These are phyloP conservation scores for Operophtera brumata DNA, from an alignment of 2,888 invertebrate genomes.

Conservation along the genomic window DNA sequence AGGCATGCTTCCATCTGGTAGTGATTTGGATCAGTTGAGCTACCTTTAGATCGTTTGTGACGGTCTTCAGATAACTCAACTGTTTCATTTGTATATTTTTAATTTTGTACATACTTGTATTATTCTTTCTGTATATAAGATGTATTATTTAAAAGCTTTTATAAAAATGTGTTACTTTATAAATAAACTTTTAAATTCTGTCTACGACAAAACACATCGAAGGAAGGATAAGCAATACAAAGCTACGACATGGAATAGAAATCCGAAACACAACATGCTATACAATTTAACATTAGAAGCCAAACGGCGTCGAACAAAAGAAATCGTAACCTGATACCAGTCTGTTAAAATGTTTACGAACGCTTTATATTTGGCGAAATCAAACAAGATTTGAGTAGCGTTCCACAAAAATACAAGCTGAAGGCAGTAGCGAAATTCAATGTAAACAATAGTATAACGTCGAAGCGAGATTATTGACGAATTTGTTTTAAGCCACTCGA, in stretches of 20 bases:
- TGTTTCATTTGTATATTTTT: too few species aligned
- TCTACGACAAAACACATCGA: background rate
- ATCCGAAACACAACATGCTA: constrained; percentile 22
- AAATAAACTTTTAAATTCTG: background rate
- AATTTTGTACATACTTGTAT: too few species aligned
- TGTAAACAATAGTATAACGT: constrained; percentile 72
- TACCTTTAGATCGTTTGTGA: too few species aligned
- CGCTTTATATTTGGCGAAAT: constrained; percentile 75
- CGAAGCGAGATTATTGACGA: constrained; percentile 73
- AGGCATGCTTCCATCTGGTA: too few species aligned
- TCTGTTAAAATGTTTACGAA: constrained; percentile 72
- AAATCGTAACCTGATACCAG: constrained; percentile 69
- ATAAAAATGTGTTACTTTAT: too few species aligned
- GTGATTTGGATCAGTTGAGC: too few species aligned
- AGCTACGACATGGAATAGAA: constrained; percentile 15
- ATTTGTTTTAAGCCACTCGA: constrained; percentile 79
- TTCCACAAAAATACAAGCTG: constrained; percentile 67
- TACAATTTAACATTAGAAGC: constrained; percentile 36
- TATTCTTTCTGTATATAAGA: too few species aligned
- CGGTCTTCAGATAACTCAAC: too few species aligned
- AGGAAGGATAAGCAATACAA: background rate
- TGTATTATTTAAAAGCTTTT: too few species aligned
- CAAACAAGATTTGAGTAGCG: constrained; percentile 75
- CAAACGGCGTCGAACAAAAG: constrained; percentile 54
- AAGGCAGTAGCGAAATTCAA: constrained; percentile 66